A percentile compares a stretch with the other conserved stretches of the same genome.
These are phyloP conservation scores for Tuberolachnus salignus DNA, from an alignment of 2,888 invertebrate genomes.

Conservation along the genomic window DNA sequence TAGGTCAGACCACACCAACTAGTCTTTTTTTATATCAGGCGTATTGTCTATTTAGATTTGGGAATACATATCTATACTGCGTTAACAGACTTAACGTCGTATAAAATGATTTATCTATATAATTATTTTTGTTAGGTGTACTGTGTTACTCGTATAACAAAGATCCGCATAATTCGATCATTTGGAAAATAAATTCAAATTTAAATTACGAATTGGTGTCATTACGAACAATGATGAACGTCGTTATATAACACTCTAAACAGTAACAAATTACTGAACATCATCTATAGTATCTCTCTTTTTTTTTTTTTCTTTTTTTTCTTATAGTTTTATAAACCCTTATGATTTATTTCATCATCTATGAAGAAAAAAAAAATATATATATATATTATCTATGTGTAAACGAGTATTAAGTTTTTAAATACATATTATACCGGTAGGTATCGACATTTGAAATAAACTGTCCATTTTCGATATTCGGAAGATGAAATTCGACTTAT, in stretches of 20 bases:
- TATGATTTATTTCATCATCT: neutral
- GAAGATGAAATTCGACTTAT: neutral
- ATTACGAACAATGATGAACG: neutral
- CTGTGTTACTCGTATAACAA: too few species aligned
- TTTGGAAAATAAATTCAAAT: neutral
- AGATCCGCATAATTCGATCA: neutral
- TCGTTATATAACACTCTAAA: neutral
- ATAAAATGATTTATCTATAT: too few species aligned
- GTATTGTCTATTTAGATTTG: too few species aligned
- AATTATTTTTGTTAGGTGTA: too few species aligned
- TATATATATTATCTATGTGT: too few species aligned
- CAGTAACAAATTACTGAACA: neutral
- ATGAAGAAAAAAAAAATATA: conserved; percentile 2
- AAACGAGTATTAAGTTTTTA: neutral
- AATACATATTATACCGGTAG: neutral
- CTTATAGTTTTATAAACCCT: neutral
- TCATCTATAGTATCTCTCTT: neutral
- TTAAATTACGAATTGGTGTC: neutral
- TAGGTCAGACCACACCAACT: too few species aligned
- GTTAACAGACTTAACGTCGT: too few species aligned
- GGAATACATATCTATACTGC: too few species aligned
- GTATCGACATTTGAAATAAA: neutral
- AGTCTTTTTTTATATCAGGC: too few species aligned
- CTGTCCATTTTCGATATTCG: neutral
- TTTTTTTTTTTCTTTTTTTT: neutral